Base-by-base conservation (phyloP, 2,888 invertebrate species). In the Thymelicus acteon region DNA sequence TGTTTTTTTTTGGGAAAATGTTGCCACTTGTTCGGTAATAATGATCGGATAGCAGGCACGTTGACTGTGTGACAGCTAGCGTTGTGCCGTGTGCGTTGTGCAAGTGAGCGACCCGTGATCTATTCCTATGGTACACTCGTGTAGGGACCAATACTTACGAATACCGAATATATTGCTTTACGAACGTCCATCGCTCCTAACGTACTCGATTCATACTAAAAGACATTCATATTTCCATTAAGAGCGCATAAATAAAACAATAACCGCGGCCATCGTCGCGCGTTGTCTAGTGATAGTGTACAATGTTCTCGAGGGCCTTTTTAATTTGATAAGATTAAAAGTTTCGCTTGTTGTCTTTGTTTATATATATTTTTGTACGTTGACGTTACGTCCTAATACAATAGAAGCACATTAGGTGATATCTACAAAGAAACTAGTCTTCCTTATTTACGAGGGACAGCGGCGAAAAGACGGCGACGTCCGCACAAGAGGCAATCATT, bases 341-440 rank as follows among this genome's bases (percentile, higher is more conserved):
- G 83, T 85, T 86, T 90, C 84, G 92, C 91, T 92, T 90, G 89
- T 92, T 91, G 87, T 91, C 84, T 91, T 91, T 89, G 87, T 91
- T 90, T 91, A 89, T 88, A 85, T 85, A 87, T 88, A 88, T 91
- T 87, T 90, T 91, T 88, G 89, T 92, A 90, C 82, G 86, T 87
- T 85, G 86, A 81, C 82, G 85, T 84, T 81, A 82, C 82, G 88
- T 87, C 86, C 83, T 84, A 83, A 83, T 72, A 83, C 88, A 88
- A 90, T 87, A 89, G 85, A 83, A 85, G 85, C 89, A 84, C 90
- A 83, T 88, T 90, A 91, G 89, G 92, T 92, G 92, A 92, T 92
- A 88, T 90, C 88, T 90, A 90, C 90, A 91, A 88, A 86, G 88
- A 90, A 90, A 92, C 93, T 93, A 93, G 93, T 93, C 93, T 93